Conservation (phyloP, 1,140 invertebrate species). For the Papilio glaucus region DNA sequence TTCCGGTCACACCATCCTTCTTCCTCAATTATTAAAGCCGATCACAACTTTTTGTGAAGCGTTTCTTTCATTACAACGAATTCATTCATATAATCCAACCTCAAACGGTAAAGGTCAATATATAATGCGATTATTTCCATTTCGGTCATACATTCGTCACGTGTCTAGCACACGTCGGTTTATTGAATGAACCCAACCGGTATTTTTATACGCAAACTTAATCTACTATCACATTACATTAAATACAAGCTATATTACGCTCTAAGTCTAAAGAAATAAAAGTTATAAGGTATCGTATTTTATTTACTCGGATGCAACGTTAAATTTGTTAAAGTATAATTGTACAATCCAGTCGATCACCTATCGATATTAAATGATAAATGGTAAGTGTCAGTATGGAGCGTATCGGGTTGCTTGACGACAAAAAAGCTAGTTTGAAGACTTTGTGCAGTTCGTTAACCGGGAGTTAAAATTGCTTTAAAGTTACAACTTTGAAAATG, state of each 20-base stretch:
- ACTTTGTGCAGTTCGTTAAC: slow-evolving; percentile 60
- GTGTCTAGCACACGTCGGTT: slow-evolving; percentile 42
- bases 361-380: slow-evolving; percentile 70
- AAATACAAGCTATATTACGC: slow-evolving; percentile 31
- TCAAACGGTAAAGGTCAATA: slow-evolving; percentile 46
- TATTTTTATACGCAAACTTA: slow-evolving; percentile 52
- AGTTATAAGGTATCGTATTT: slow-evolving; percentile 22
- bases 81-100: slow-evolving; percentile 40
- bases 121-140: slow-evolving; percentile 43
- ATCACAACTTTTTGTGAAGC: neutral
- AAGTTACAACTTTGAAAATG: too few relatives aligned
- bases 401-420: slow-evolving; percentile 51
- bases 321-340: slow-evolving; percentile 58
- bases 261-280: slow-evolving; percentile 40
- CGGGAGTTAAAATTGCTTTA: slow-evolving; percentile 43
- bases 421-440: slow-evolving; percentile 56
- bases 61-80: slow-evolving; percentile 15
- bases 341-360: slow-evolving; percentile 67
- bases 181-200: slow-evolving; percentile 66
- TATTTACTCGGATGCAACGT: neutral
- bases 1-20: neutral
- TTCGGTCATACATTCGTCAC: slow-evolving; percentile 48
- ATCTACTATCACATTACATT: slow-evolving; percentile 37
- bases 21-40: neutral
- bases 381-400: slow-evolving; percentile 58